phyloP scores from a whole-genome alignment of 2,888 invertebrate genomes.

The Incurvaria masculella region DNA sequence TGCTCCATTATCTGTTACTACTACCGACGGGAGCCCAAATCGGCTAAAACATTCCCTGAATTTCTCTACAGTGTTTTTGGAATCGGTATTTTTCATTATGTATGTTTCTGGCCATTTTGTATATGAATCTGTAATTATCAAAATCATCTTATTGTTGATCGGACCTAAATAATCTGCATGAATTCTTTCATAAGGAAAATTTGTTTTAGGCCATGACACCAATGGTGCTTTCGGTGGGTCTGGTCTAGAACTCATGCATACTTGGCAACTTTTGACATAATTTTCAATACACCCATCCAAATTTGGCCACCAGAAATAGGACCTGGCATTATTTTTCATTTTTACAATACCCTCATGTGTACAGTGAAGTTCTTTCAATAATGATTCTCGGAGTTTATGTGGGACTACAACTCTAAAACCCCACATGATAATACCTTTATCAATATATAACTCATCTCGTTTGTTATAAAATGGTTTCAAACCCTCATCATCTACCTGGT shows the following conservation, averaged over 20 bases:
- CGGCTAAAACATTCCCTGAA: slow-evolving; percentile 3
- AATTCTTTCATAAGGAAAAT: not conserved
- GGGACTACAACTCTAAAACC: slow-evolving; percentile 7
- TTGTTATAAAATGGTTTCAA: slow-evolving; percentile 8
- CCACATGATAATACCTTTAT: slow-evolving; percentile 11
- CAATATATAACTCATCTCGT: slow-evolving; percentile 10
- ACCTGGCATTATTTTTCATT: slow-evolving; percentile 8
- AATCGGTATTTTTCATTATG: slow-evolving; percentile 5
- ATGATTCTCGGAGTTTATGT: not conserved
- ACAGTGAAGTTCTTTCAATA: not conserved
- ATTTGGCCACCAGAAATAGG: slow-evolving; percentile 11
- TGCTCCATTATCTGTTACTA: slow-evolving; percentile 3
- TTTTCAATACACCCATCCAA: slow-evolving; percentile 8
- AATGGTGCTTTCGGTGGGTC: not conserved
- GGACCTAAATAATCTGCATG: slow-evolving; percentile 8
- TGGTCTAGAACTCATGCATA: not conserved
- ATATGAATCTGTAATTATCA: slow-evolving; percentile 9
- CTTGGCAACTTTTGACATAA: slow-evolving; percentile 3
- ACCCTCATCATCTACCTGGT: not conserved
- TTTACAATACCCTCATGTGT: slow-evolving; percentile 8
- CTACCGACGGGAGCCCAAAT: not conserved
- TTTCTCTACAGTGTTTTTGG: not conserved
- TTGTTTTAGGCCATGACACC: not conserved
- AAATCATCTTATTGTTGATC: not conserved
- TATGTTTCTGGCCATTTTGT: slow-evolving; percentile 11